Evolutionary conservation across 1,140 invertebrate genomes (phyloP), one percentile per base, ranked within the genome.

Genomic region (Probaryconus sp.): DNA sequence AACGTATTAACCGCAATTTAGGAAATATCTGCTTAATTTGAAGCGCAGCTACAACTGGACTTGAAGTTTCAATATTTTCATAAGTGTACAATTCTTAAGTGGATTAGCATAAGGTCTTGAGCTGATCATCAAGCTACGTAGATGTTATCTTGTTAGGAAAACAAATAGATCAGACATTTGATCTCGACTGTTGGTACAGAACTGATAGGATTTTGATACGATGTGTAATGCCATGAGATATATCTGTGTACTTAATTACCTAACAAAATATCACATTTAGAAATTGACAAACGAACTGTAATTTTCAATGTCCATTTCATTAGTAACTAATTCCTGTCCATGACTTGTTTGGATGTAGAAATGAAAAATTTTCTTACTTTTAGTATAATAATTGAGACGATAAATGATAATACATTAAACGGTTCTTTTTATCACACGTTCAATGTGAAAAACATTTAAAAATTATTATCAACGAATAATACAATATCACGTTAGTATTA

Each of bases 161-260:
- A 51, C 47, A 63, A 51, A 63, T 63, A 63, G 58, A 51, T 63
- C 47, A 43, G 21, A 45, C 43, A 43, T 51, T 48, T 63, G 58
- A 51, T 61, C 26, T 31, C n/a, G 13, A 16, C 6, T 26, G 28
- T 63, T 51, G 7, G 37, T 26, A 20, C 18, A 6, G 14, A 47
- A 60, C 24, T 50, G 58, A 50, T 50, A 28, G 11, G 21, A 30
- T 50, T 50, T 10, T 61, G 58, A 45, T 35, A 10, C 14, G 38
- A 31, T 13, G 13, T 42, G 24, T 30, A 42, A 42, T 55, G 31
- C 14, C 26, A 18, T 14, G 9, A n/a, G n/a, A n/a, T n/a, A n/a
- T n/a, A n/a, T n/a, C n/a, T n/a, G n/a, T n/a, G n/a, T n/a, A n/a
- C n/a, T n/a, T n/a, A n/a, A n/a, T n/a, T n/a, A n/a, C n/a, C n/a